phyloP scores from a whole-genome alignment of 2,888 invertebrate species.

The Argynnis bischoffii region DNA sequence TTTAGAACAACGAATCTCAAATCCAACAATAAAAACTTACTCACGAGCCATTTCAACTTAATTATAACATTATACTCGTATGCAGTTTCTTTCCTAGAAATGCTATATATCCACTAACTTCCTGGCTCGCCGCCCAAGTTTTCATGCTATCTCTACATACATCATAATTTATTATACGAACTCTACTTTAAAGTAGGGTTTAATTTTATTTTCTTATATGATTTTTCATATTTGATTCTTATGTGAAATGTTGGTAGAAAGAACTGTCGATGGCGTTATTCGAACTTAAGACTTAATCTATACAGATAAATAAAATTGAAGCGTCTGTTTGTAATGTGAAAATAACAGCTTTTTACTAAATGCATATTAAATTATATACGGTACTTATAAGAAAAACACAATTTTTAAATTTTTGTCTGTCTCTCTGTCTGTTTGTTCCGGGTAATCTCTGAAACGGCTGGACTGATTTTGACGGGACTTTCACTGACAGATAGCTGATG shows the following conservation, averaged over 20 bases:
- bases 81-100: slow-evolving; percentile 24
- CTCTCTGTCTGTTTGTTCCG: too few species aligned
- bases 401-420: too few species aligned
- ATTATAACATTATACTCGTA: slow-evolving; percentile 22
- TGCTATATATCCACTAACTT: slow-evolving; percentile 43
- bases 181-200: slow-evolving; percentile 14
- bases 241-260: not conserved
- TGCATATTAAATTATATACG: too few species aligned
- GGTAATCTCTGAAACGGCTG: too few species aligned
- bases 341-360: too few species aligned
- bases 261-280: not conserved
- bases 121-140: slow-evolving; percentile 53
- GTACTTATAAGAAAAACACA: too few species aligned
- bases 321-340: too few species aligned
- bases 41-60: slow-evolving; percentile 12
- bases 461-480: too few species aligned
- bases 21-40: not conserved
- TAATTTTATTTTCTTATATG: slow-evolving; percentile 20
- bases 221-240: slow-evolving; percentile 9
- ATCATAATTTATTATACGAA: slow-evolving; percentile 56
- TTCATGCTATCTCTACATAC: slow-evolving; percentile 62
- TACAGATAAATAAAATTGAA: too few species aligned
- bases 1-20: too few species aligned
- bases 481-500: too few species aligned
- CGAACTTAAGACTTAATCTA: too few species aligned